Evolutionary conservation across 2,113 vertebrate species (phyloP).

Genomic region (Parus major): DNA sequence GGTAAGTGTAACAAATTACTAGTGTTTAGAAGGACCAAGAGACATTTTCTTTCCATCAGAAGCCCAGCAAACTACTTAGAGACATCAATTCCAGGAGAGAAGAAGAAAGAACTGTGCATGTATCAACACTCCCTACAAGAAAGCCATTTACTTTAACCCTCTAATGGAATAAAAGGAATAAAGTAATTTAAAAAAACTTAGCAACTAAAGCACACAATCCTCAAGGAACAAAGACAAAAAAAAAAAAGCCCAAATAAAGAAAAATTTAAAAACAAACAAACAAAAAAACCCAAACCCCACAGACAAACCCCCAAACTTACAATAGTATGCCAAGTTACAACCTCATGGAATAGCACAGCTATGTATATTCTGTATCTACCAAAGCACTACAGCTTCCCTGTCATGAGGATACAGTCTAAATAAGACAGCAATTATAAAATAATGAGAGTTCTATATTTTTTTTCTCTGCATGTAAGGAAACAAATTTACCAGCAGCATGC

Average conservation of each 20-base stretch:
- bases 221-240: not conserved
- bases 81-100: not conserved
- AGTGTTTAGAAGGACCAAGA: not conserved
- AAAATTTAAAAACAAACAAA: not conserved
- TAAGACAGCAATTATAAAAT: not conserved
- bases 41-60: not conserved
- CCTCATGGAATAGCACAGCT: not conserved
- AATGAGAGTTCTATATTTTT: not conserved
- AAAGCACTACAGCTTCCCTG: not conserved
- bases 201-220: not conserved
- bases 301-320: not conserved
- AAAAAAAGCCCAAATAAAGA: not conserved
- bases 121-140: not conserved
- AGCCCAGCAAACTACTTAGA: not conserved
- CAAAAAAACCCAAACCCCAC: rapidly evolving
- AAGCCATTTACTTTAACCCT: not conserved
- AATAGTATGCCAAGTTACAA: not conserved
- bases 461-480: not conserved
- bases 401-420: not conserved
- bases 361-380: not conserved
- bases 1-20: not conserved
- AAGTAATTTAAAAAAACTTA: not conserved
- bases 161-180: not conserved
- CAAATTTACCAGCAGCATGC: not conserved
- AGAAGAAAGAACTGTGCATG: not conserved